Percentiles rank a stretch among this genome's conserved stretches.
Evolutionary conservation across 2,888 invertebrate genomes (phyloP).

Genomic region (Scaptodrosophila latifasciaeformis): DNA sequence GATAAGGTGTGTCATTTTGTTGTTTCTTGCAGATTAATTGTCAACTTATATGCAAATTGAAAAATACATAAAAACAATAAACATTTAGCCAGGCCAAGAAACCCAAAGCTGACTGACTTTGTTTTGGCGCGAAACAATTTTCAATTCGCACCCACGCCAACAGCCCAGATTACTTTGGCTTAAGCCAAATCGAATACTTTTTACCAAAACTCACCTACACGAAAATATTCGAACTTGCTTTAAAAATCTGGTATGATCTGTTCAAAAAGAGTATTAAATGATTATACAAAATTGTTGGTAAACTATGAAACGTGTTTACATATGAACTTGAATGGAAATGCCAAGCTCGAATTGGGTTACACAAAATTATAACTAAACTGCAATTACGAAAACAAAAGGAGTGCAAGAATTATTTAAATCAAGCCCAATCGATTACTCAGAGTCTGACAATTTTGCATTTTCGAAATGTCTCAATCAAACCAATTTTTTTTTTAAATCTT

Average conservation of each 20-base stretch:
- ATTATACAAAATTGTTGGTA: neutral
- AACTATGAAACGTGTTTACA: conserved; percentile 43
- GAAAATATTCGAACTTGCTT: conserved; percentile 11
- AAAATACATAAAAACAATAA: no score
- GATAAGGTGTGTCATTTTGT: conserved; percentile 46
- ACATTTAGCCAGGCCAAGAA: conserved; percentile 41
- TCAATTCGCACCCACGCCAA: conserved; percentile 47
- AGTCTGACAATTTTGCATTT: neutral
- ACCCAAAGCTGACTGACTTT: no score
- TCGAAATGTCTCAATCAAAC: neutral
- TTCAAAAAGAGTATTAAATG: no score
- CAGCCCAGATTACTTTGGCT: no score
- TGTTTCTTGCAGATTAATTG: conserved; percentile 52
- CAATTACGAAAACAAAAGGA: conserved; percentile 33
- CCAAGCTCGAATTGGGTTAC: conserved; percentile 58
- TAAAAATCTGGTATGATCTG: conserved; percentile 8
- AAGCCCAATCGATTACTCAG: neutral
- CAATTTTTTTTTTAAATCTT: no score
- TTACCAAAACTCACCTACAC: no score
- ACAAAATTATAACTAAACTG: conserved; percentile 30
- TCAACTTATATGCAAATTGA: conserved; percentile 61
- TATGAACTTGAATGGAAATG: conserved; percentile 62
- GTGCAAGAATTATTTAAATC: conserved; percentile 1
- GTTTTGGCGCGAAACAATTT: conserved; percentile 55
- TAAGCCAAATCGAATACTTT: no score